phyloP scores from a whole-genome alignment of 2,888 invertebrate species.

The Catocala sponsa region DNA sequence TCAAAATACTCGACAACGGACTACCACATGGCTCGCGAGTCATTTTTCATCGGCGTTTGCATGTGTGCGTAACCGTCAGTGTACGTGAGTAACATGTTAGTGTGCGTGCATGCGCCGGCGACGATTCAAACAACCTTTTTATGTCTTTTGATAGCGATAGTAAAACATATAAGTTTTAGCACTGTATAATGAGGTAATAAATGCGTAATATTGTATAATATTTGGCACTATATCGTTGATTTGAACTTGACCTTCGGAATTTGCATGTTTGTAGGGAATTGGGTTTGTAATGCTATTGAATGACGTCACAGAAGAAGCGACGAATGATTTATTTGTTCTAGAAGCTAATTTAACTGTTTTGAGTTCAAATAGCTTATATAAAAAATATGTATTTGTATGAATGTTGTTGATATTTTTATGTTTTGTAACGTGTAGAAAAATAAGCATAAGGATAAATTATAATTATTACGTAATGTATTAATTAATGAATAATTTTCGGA shows the following conservation, averaged over 20 bases:
- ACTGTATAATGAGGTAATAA: slow-evolving; percentile 28
- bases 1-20: slow-evolving; percentile 82
- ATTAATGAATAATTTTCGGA: too few species aligned
- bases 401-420: too few species aligned
- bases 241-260: slow-evolving; percentile 23
- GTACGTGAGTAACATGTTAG: slow-evolving; percentile 18
- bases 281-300: neutral
- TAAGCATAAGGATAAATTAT: too few species aligned
- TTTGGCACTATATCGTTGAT: slow-evolving; percentile 16
- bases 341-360: too few species aligned
- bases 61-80: slow-evolving; percentile 54
- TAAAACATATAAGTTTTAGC: slow-evolving; percentile 34
- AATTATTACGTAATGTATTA: too few species aligned
- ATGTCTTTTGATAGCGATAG: slow-evolving; percentile 36
- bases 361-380: too few species aligned
- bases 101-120: slow-evolving; percentile 39
- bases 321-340: neutral
- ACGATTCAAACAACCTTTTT: slow-evolving; percentile 40
- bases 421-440: too few species aligned
- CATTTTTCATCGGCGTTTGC: slow-evolving; percentile 67
- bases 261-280: slow-evolving; percentile 1
- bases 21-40: slow-evolving; percentile 81
- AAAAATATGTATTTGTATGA: too few species aligned
- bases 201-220: slow-evolving; percentile 18
- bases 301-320: neutral